Evolutionary conservation across 1,140 invertebrate genomes (phyloP).

Genomic region (Calephelis nemesis): DNA sequence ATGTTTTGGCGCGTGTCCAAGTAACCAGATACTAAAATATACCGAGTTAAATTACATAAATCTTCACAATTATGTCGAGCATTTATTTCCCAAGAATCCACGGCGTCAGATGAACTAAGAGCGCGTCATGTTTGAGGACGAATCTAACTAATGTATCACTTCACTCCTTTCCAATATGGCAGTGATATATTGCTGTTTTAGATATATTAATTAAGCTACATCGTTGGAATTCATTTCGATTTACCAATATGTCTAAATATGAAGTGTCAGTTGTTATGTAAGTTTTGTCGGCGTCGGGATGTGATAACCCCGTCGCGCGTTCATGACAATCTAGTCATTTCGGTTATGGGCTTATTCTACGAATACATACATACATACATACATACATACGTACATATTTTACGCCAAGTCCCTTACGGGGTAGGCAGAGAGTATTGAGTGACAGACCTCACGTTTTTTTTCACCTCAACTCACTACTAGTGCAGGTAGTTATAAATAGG

Average conservation of each 20-base stretch:
- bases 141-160: slow-evolving; percentile 31
- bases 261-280: no score
- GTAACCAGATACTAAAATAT: slow-evolving; percentile 26
- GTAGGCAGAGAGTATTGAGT: no score
- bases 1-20: background rate
- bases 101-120: slow-evolving; percentile 27
- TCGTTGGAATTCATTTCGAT: slow-evolving; percentile 4
- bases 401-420: no score
- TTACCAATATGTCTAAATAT: background rate
- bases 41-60: slow-evolving; percentile 21
- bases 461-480: no score
- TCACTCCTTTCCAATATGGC: slow-evolving; percentile 28
- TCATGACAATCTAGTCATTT: no score
- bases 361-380: no score
- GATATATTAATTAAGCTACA: slow-evolving; percentile 20
- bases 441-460: no score
- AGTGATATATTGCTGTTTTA: slow-evolving; percentile 33
- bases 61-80: slow-evolving; percentile 30
- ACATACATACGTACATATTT: no score
- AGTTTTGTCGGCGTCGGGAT: no score
- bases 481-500: no score
- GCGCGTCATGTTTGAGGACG: slow-evolving; percentile 28
- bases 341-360: no score
- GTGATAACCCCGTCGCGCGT: no score
- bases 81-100: slow-evolving; percentile 30